Percentiles rank a stretch among this genome's conserved stretches.
Conservation (phyloP, 2,113 vertebrate genomes). For the Carassius auratus region DNA sequence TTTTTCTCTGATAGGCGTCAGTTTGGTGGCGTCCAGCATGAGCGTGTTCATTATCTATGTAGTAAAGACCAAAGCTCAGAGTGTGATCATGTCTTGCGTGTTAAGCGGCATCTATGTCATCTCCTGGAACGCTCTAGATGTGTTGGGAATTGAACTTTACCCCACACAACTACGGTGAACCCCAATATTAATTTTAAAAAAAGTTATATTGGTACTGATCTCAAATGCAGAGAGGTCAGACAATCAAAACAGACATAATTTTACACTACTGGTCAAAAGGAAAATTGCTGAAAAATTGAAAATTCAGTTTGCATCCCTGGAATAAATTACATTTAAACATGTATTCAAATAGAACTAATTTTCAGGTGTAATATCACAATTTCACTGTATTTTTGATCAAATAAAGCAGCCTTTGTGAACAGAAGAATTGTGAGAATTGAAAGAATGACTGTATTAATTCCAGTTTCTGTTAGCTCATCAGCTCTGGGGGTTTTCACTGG, state of each 20-base stretch:
- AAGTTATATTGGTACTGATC: neutral
- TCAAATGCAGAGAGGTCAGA: neutral
- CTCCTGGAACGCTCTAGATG: constrained; percentile 63
- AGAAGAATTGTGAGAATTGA: too few relatives aligned
- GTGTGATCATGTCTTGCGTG: too few relatives aligned
- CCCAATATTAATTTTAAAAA: neutral
- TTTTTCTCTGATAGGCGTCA: constrained; percentile 61
- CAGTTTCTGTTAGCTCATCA: constrained; percentile 67
- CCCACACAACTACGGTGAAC: constrained; percentile 74
- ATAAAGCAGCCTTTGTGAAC: neutral
- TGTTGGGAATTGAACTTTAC: constrained; percentile 76
- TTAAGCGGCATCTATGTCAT: too few relatives aligned
- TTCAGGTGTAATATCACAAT: neutral
- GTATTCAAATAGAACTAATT: too few relatives aligned
- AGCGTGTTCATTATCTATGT: constrained; percentile 73
- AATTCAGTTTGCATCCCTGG: too few relatives aligned
- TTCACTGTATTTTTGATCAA: neutral
- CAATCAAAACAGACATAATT: neutral
- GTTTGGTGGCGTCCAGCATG: constrained; percentile 73
- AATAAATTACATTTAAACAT: too few relatives aligned
- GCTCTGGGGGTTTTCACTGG: constrained; percentile 78
- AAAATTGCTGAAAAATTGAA: neutral
- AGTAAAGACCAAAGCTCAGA: constrained; percentile 62
- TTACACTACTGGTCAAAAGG: too few relatives aligned
- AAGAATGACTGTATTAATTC: neutral